Evolutionary conservation across 1,140 invertebrate genomes (phyloP), one percentile per base, ranked within the genome.

Genomic region (Zophobas atratus): DNA sequence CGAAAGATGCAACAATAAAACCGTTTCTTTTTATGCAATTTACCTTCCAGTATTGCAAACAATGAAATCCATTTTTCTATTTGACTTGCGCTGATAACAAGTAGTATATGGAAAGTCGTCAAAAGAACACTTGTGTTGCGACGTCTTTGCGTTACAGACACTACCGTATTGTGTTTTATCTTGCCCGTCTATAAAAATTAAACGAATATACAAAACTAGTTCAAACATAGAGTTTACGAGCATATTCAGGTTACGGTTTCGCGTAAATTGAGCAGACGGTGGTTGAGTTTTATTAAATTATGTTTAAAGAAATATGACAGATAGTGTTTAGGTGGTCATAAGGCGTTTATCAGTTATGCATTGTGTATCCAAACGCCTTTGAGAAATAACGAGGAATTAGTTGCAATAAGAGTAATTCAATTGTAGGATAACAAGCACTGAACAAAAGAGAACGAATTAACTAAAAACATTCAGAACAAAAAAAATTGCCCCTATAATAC

Each of bases 41-140:
- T 55, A 56, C 71, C 71, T 53, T 67, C 56, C 49, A 73, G 32
- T 56, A 73, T 73, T 41, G 49, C 49, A 73, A 73, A 56, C 55
- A 73, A 56, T 56, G 39, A 56, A 56, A 73, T 73, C 49, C 36
- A 73, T 56, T 73, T 73, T 73, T 73, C 35, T 73, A 55, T 73
- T 73, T 73, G 71, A 56, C 71, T 73, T 56, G 48, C 35, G 51
- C 49, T 56, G 71, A 56, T 73, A 73, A 73, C 49, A 55, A 5
- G 46, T 55, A 56, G 71, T 72, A 73, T 73, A 73, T 73, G 71
- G 49, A 73, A 73, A 73, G 71, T 73, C 49, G 49, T 73, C 71
- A 73, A 73, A 73, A 43, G 51, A 49, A 51, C 60, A 67, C 38
- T 67, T 8, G 60, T 43, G n/a, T 20, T 8, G 56, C 39, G 33